These are phyloP conservation scores for Nasonia vitripennis DNA, from an alignment of 1,140 invertebrate species.

Conservation along the genomic window DNA sequence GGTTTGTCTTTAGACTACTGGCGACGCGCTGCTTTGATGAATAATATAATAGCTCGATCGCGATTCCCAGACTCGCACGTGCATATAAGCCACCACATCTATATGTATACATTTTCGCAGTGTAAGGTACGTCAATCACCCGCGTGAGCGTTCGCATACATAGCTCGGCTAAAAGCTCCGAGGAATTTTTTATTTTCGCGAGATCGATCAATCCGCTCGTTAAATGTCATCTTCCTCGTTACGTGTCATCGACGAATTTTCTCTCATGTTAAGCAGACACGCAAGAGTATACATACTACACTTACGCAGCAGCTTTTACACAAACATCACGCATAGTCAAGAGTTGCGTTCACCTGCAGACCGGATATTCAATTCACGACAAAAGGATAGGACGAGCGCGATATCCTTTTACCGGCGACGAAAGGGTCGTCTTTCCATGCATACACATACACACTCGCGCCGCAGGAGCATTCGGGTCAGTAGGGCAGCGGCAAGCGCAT, in stretches of 20 bases:
- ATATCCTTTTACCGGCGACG: neutral
- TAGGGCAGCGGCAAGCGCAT: neutral
- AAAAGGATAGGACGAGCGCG: no score
- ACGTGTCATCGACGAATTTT: no score
- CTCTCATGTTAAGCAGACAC: no score
- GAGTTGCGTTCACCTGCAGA: no score
- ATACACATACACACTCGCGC: no score
- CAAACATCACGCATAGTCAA: no score
- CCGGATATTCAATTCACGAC: neutral
- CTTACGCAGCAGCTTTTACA: no score
- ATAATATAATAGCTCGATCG: conserved; percentile 8
- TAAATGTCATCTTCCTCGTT: no score
- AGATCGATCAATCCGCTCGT: neutral
- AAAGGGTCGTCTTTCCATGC: neutral
- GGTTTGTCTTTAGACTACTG: conserved; percentile 3
- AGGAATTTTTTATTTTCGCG: neutral
- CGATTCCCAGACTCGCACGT: neutral
- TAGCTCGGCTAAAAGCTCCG: neutral
- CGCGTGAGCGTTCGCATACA: neutral
- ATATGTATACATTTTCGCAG: neutral
- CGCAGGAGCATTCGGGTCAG: neutral
- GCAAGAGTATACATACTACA: no score
- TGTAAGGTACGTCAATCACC: neutral
- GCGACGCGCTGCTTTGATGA: neutral
- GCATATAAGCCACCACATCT: neutral